Evolutionary conservation across 2,888 invertebrate genomes (phyloP), one percentile per base, ranked within the genome.

Genomic region (Uropetala carovei): DNA sequence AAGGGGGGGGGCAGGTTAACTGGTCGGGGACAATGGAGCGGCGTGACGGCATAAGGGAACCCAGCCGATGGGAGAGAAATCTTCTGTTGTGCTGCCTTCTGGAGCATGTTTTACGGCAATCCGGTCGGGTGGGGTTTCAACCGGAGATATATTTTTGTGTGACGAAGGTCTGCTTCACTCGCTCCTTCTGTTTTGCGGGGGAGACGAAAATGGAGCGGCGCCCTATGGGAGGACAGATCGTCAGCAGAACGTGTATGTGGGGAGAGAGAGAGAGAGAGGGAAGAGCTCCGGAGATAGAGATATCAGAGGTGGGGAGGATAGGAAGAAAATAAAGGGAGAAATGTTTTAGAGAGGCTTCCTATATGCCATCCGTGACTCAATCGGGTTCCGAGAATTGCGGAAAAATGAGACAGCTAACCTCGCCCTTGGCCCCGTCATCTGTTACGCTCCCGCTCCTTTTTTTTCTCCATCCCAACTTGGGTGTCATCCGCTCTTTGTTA

Each of bases 81-180:
- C 75, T 75, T 75, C 27, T 75, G 75, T 75, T 27, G 75, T 75
- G 22, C 22, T 75, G 75, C 75, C 75, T 75, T 75, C 75, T 75
- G 75, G 75, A 75, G 75, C 75, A 75, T 75, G 75, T 27, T 75
- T 75, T 75, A 75, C 75, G 75, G 27, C 75, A 75, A 75, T 75
- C 75, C 75, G 75, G 22, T 75, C 75, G 75, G 22, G 75, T n/a
- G 75, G 75, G 68, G n/a, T 18, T 68, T 68, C 68, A 0, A 22
- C 4, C n/a, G 68, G 75, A 75, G 27, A 75, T 75, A 75, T 75
- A 75, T 75, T 27, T 75, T 27, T 18, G 68, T n/a, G 68, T n/a
- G 68, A 64, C 75, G 75, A 43, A 43, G 43, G n/a, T 13, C 75
- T 75, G 22, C 75, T 27, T 13, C 27, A 2, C 60, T 16, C 75